Evolutionary conservation across 1,140 invertebrate genomes (phyloP).

Genomic region (Tachypleus tridentatus): DNA sequence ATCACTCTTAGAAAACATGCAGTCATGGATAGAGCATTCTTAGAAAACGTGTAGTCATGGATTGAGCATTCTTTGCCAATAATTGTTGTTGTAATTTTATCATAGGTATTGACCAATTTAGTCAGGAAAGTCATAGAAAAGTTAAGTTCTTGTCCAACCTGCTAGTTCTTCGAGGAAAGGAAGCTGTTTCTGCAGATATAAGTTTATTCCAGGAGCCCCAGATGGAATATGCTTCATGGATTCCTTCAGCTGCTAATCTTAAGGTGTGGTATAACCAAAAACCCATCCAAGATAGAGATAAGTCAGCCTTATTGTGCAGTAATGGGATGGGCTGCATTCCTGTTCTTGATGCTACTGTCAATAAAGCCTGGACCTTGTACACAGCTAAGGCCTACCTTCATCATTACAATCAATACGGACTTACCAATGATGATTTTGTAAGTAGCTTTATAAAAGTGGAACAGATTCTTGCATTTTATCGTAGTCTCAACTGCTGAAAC

Average conservation of each 20-base stretch:
- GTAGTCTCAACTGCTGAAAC: too few species aligned
- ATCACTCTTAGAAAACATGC: too few species aligned
- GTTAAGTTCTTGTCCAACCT: constrained; percentile 7
- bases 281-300: constrained; percentile 9
- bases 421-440: constrained; percentile 14
- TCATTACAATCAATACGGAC: constrained; percentile 12
- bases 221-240: constrained; percentile 12
- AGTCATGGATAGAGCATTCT: neutral
- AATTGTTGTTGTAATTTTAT: neutral
- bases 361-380: constrained; percentile 17
- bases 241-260: constrained; percentile 4
- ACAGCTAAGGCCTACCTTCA: constrained; percentile 15
- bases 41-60: neutral
- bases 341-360: constrained; percentile 5
- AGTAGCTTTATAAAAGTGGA: constrained; percentile 7
- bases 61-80: neutral
- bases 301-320: constrained; percentile 11
- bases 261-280: constrained; percentile 7
- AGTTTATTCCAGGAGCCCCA: constrained; percentile 10
- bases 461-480: constrained; percentile 10
- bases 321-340: constrained; percentile 12
- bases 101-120: neutral
- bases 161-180: constrained; percentile 9
- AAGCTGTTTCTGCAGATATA: constrained; percentile 6
- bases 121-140: neutral